phyloP scores from a whole-genome alignment of 2,888 invertebrate genomes.

The Pedicia rivosa region DNA sequence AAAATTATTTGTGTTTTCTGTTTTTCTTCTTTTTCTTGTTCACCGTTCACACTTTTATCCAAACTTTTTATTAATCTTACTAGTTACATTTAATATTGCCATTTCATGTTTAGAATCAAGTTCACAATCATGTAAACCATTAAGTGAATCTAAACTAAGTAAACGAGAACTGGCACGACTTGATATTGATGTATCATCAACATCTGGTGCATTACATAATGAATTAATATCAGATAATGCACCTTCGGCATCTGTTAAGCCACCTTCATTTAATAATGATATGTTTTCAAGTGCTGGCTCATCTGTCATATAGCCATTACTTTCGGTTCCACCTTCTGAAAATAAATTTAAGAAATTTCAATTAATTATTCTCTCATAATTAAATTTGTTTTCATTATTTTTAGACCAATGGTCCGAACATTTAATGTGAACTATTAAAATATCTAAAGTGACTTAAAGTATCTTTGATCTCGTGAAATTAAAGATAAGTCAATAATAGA shows the following conservation, averaged over 20 bases:
- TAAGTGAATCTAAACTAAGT: constrained; percentile 63
- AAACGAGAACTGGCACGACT: constrained; percentile 70
- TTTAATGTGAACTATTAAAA: too few relatives aligned
- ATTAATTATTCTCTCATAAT: background rate
- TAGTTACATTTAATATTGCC: constrained; percentile 31
- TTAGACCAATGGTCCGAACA: too few relatives aligned
- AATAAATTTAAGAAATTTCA: background rate
- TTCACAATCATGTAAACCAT: constrained; percentile 61
- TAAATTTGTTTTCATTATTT: too few relatives aligned
- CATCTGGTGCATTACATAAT: constrained; percentile 50
- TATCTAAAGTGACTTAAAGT: too few relatives aligned
- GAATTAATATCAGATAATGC: constrained; percentile 78
- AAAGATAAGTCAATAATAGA: too few relatives aligned
- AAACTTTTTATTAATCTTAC: constrained; percentile 31
- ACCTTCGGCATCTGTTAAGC: constrained; percentile 75
- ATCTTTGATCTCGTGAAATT: too few relatives aligned
- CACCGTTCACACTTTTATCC: too few relatives aligned
- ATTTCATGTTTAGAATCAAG: constrained; percentile 31
- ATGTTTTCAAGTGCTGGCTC: constrained; percentile 75
- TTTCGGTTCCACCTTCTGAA: constrained; percentile 39
- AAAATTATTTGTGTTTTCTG: too few relatives aligned
- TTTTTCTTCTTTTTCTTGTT: too few relatives aligned
- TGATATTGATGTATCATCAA: constrained; percentile 61
- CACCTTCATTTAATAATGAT: constrained; percentile 71
- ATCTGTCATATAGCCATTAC: constrained; percentile 75